These are phyloP conservation scores for Calliopum simillimum DNA, from an alignment of 2,888 invertebrate genomes.

Conservation along the genomic window DNA sequence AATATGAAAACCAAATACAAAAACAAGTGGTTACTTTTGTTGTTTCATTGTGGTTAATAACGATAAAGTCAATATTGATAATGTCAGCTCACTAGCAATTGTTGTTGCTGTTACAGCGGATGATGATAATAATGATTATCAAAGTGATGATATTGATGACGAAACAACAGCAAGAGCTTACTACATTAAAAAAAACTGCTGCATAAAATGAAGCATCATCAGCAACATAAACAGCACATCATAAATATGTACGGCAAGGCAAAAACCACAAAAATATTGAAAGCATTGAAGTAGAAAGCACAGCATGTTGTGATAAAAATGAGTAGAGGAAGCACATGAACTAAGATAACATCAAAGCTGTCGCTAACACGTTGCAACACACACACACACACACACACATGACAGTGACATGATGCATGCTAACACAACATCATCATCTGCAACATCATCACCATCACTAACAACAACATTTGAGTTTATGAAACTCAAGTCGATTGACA, in stretches of 20 bases:
- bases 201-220: no score
- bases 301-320: no score
- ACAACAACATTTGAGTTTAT: not conserved
- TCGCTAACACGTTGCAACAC: not conserved
- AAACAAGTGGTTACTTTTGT: not conserved
- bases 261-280: no score
- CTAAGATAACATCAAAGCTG: no score
- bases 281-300: no score
- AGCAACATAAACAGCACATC: no score
- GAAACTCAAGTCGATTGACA: not conserved
- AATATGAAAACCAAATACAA: not conserved
- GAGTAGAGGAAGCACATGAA: no score
- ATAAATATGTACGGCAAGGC: no score
- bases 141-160: not conserved
- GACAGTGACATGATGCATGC: constrained; percentile 1
- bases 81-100: not conserved
- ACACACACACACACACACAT: not conserved
- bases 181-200: no score
- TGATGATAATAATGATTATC: not conserved
- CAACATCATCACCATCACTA: not conserved
- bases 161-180: not conserved
- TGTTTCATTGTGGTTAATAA: not conserved
- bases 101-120: not conserved
- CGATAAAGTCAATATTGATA: constrained; percentile 8
- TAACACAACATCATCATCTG: not conserved